These are phyloP conservation scores for Neodon shergylaensis DNA, from an alignment of 2,113 vertebrate species.

Conservation along the genomic window DNA sequence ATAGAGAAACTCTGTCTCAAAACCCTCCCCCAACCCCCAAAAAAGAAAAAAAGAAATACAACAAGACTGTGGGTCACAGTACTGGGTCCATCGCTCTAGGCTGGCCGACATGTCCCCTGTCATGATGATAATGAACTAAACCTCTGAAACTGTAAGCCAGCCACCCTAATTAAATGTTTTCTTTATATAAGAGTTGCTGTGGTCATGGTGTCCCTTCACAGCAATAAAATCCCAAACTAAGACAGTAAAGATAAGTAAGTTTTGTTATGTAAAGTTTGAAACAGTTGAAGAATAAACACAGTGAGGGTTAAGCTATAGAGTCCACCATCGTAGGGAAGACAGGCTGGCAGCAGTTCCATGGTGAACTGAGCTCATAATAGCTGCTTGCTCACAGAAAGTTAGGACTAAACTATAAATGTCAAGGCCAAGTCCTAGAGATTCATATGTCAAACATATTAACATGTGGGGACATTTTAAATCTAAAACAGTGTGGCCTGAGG, in stretches of 20 bases:
- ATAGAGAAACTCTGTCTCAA: too few species aligned
- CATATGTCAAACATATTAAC: neutral
- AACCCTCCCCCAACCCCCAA: too few species aligned
- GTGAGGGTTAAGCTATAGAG: neutral
- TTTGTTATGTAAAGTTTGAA: neutral
- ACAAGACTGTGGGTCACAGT: neutral
- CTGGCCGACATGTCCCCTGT: neutral
- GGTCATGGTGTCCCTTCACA: neutral
- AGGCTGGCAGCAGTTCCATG: neutral
- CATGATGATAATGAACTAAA: neutral
- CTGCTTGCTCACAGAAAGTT: neutral
- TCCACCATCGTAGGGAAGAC: too few species aligned
- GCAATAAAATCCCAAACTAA: neutral
- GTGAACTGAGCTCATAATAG: neutral
- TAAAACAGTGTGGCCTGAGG: neutral
- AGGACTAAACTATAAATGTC: neutral
- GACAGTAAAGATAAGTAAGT: neutral
- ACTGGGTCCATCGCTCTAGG: neutral
- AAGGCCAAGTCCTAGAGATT: neutral
- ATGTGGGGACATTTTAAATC: neutral
- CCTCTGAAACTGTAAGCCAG: neutral
- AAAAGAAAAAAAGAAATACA: neutral
- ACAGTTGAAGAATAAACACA: neutral
- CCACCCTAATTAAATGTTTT: neutral
- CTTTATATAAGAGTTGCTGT: neutral